phyloP scores from a whole-genome alignment of 2,888 invertebrate genomes.

The Marronus borbonicus region DNA sequence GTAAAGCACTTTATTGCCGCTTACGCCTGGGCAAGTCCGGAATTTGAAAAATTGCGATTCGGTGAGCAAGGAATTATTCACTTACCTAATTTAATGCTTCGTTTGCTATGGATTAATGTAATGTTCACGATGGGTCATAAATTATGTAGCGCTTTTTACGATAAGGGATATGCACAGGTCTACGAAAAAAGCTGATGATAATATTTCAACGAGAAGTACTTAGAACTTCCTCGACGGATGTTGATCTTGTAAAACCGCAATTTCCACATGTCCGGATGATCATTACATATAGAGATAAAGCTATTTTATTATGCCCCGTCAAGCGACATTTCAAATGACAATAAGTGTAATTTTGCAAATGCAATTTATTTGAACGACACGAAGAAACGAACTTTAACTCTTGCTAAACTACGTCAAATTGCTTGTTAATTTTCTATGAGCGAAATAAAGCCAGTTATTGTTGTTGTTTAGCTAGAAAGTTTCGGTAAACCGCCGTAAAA shows the following conservation, averaged over 20 bases:
- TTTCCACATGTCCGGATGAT: neutral
- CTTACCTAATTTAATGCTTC: constrained; percentile 26
- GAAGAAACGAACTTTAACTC: constrained; percentile 4
- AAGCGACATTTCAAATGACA: neutral
- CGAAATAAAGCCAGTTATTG: constrained; percentile 16
- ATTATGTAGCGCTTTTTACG: constrained; percentile 3
- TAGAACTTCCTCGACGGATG: no score
- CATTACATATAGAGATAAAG: neutral
- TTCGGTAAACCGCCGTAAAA: constrained; percentile 35
- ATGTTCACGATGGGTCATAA: neutral
- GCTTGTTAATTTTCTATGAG: constrained; percentile 25
- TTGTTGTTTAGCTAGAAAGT: constrained; percentile 27
- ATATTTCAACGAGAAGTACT: neutral
- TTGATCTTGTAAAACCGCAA: neutral
- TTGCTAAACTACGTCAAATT: neutral
- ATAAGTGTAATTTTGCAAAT: neutral
- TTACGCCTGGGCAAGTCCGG: neutral
- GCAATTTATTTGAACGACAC: constrained; percentile 2
- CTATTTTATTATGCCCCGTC: neutral
- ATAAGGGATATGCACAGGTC: no score
- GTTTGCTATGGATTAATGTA: constrained; percentile 5
- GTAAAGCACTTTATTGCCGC: constrained; percentile 22
- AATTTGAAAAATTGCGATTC: constrained; percentile 30
- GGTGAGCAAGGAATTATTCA: neutral
- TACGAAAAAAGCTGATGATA: neutral